Conservation (phyloP, 2,797 vertebrate genomes). For the Channa striata region DNA sequence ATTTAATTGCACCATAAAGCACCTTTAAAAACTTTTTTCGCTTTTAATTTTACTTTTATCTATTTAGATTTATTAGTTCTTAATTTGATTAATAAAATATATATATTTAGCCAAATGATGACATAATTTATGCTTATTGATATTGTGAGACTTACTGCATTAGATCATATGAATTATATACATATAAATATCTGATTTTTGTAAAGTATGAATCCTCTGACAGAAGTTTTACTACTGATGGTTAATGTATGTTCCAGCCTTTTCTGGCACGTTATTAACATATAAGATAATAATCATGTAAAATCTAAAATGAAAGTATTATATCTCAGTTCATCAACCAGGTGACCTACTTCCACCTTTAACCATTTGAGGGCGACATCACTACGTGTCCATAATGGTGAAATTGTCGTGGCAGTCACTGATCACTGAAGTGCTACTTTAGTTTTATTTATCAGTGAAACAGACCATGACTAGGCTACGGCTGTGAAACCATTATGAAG, state of each 20-base stretch:
- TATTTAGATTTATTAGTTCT: not conserved
- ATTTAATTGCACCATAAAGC: not conserved
- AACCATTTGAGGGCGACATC: constrained; percentile 1
- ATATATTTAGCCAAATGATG: too few species aligned
- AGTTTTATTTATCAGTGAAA: not conserved
- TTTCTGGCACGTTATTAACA: not conserved
- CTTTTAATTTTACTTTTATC: not conserved
- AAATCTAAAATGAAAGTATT: not conserved
- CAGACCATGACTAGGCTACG: not conserved
- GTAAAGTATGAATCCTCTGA: too few species aligned
- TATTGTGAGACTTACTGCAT: too few species aligned
- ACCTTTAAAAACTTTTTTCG: not conserved
- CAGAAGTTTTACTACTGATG: too few species aligned
- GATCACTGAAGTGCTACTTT: too few species aligned
- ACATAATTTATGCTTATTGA: too few species aligned
- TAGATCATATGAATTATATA: too few species aligned
- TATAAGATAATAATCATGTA: not conserved
- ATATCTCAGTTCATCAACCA: not conserved
- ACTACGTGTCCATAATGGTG: not conserved
- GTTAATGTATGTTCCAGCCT: too few species aligned
- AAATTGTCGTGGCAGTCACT: rapidly evolving
- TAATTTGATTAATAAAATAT: too few species aligned
- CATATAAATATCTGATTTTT: too few species aligned
- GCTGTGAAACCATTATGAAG: not conserved
- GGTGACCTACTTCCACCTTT: not conserved